Conservation (phyloP, 2,113 vertebrate species). For the Hystrix brachyura region DNA sequence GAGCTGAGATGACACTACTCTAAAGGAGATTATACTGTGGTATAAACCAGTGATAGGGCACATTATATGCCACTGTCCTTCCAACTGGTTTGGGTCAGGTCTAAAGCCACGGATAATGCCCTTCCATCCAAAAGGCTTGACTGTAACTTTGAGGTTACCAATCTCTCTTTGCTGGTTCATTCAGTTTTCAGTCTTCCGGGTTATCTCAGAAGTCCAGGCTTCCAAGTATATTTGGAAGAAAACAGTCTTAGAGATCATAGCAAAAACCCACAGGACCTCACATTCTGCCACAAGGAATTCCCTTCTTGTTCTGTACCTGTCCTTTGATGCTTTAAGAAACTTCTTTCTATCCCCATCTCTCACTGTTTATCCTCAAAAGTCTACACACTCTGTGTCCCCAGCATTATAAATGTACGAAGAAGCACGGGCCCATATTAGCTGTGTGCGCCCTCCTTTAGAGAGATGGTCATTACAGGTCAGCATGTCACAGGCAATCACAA, state of each 20-base stretch:
- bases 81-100: neutral
- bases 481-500: neutral
- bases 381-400: neutral
- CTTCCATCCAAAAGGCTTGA: neutral
- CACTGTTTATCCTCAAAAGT: neutral
- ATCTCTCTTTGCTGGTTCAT: neutral
- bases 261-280: neutral
- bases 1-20: neutral
- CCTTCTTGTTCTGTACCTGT: neutral
- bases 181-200: neutral
- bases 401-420: neutral
- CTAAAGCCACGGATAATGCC: neutral
- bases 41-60: fast-evolving
- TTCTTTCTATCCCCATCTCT: neutral
- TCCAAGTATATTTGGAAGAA: neutral
- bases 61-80: neutral
- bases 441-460: neutral
- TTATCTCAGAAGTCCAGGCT: neutral
- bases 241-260: neutral
- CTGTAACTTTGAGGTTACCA: neutral
- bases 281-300: neutral
- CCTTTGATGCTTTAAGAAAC: neutral
- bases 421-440: neutral
- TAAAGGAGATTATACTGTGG: neutral
- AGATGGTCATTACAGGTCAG: neutral